Evolutionary conservation across 2,113 vertebrate genomes (phyloP), one percentile per base, ranked within the genome.

Genomic region (Lutjanus erythropterus): DNA sequence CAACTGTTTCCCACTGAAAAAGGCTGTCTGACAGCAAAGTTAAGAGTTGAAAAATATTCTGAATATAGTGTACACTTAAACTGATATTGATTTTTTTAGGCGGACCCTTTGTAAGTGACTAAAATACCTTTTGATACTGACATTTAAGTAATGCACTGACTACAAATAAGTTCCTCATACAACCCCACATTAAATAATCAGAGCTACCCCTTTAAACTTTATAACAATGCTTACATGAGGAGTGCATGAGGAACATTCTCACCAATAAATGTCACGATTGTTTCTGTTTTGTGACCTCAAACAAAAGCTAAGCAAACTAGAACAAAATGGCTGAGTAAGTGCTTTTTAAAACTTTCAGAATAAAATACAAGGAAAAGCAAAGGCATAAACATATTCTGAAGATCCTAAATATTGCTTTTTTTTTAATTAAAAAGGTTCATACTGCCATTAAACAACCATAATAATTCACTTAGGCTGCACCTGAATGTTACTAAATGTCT

Each of bases 401-500:
- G n/a, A 47, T 71, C 59, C 31, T n/a, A 53, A 60, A 76, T 52
- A 47, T 73, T 56, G 9, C 2, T 2, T 55, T 55, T 74, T 65
- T 33, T 2, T 41, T 41, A 65, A 69, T 60, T 64, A 41, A 75
- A 70, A 75, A 71, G 33, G 27, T 19, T 27, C 19, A 7, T 7
- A 19, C 21, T 60, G 44, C 25, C 23, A 56, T 76, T 42, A 49
- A 80, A 60, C 27, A 50, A 44, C 42, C 64, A 67, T 59, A 56
- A 80, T 66, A 5, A 41, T 59, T 74, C 58, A 61, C 62, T 59
- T 31, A 37, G 41, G n/a, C 29, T 71, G 25, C 27, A 68, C 27
- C 7, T 50, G 7, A 56, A 64, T 58, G 59, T 73, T 58, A 74
- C 41, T 15, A 29, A 75, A 64, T 31, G 12, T 71, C 56, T 77